Base-by-base conservation (phyloP, 2,113 vertebrate species). In the Serinus canaria region DNA sequence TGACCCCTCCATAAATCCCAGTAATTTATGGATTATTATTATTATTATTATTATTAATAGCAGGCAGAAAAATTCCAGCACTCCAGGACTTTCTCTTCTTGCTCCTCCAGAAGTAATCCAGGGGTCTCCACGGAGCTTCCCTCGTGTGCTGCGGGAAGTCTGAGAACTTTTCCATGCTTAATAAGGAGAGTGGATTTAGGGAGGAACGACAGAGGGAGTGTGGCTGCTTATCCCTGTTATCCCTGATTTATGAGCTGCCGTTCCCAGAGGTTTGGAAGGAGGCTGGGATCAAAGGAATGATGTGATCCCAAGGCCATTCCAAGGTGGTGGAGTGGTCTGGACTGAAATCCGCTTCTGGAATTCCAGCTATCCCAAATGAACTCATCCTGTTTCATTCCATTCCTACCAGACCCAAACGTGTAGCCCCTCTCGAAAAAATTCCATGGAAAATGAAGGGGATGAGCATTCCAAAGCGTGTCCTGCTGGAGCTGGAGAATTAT, bases 351-450 rank as follows among this genome's bases (percentile, higher is more conserved):
- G 0, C 50, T 1, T 19, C n/a, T 23, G 82, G 59, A 84, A 84
- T 84, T 74, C n/a, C 19, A 14, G 82, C 11, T 19, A n/a, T 74
- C 41, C 59, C 1, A 0, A n/a, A 74, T 7, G 30, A 66, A 41
- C 19, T 39, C 18, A 8, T 39, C 41, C 50, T 6, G n/a, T 8
- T 46, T 28, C 12, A 18, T 11, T 25, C 58, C 3, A 0, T 10
- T 33, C 49, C 18, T 19, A 12, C 11, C 28, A 10, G 28, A 14
- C 15, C n/a, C 28, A 6, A 10, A 10, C 28, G 19, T 2, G 0
- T n/a, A 74, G 18, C 15, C 4, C 4, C 49, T 20, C 23, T 39
- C 0, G 1, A 10, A 66, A n/a, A 8, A 20, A 5, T 8, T 74
- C 59, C 23, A 1, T 7, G 50, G 49, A 24, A 56, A 18, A 56